These are phyloP conservation scores for Cottus gobio DNA, from an alignment of 2,113 vertebrate genomes.

Conservation along the genomic window DNA sequence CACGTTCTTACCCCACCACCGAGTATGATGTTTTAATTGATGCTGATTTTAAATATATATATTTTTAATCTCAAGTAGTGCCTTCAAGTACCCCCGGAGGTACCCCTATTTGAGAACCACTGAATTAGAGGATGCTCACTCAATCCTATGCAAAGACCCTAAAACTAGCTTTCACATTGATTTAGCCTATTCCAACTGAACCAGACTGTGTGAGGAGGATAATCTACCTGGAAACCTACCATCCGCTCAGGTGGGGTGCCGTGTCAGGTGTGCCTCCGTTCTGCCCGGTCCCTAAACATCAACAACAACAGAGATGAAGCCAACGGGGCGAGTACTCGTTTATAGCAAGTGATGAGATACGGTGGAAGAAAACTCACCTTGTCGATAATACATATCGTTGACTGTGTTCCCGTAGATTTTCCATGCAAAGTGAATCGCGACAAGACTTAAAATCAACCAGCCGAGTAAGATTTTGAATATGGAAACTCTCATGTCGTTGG, in stretches of 20 bases:
- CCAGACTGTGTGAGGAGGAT: neutral
- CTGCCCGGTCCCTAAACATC: conserved; percentile 85
- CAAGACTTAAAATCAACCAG: conserved; percentile 91
- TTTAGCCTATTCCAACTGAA: too few relatives aligned
- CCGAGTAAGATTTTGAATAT: conserved; percentile 91
- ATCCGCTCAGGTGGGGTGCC: conserved; percentile 82
- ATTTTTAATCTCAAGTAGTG: too few relatives aligned
- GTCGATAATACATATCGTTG: conserved; percentile 89
- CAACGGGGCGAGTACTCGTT: conserved; percentile 10
- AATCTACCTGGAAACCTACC: conserved; percentile 79
- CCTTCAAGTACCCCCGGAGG: too few relatives aligned
- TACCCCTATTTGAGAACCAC: too few relatives aligned
- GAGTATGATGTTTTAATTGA: too few relatives aligned
- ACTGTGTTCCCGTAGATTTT: conserved; percentile 91
- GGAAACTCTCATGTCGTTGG: conserved; percentile 91
- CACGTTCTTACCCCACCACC: too few relatives aligned
- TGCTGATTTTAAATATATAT: too few relatives aligned
- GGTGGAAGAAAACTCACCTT: conserved; percentile 67
- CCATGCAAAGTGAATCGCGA: conserved; percentile 94
- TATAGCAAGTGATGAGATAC: neutral
- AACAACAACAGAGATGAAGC: conserved; percentile 27
- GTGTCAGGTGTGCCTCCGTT: conserved; percentile 90
- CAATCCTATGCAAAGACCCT: neutral
- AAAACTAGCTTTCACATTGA: too few relatives aligned
- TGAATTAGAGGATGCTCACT: neutral